These are phyloP conservation scores for Tachysurus fulvidraco DNA, from an alignment of 2,113 vertebrate species.

Conservation along the genomic window DNA sequence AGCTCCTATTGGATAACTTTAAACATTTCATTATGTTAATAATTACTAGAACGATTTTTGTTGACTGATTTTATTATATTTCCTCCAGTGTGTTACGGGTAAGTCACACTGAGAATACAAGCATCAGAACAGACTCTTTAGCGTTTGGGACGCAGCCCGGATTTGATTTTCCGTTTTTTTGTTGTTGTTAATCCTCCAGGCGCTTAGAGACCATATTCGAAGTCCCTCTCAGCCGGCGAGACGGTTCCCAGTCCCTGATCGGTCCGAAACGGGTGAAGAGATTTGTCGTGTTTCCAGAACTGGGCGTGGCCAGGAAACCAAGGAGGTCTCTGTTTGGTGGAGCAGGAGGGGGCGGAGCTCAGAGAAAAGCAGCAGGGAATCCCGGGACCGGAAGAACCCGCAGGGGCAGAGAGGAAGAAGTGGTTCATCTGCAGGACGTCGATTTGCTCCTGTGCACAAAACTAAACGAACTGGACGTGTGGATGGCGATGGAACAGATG, in stretches of 20 bases:
- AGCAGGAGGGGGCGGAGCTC: slow-evolving; percentile 32
- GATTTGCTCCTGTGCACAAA: slow-evolving; percentile 77
- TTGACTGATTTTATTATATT: not conserved
- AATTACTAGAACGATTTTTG: too few relatives aligned
- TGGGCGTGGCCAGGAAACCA: slow-evolving; percentile 75
- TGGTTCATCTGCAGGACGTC: slow-evolving; percentile 68
- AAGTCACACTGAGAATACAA: too few relatives aligned
- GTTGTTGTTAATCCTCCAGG: slow-evolving; percentile 51
- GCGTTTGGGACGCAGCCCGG: too few relatives aligned
- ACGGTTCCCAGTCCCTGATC: slow-evolving; percentile 78
- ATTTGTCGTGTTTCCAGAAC: slow-evolving; percentile 79
- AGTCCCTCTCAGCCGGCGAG: slow-evolving; percentile 76
- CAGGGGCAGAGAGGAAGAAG: slow-evolving; percentile 56
- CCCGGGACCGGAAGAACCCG: slow-evolving; percentile 62
- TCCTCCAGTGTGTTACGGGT: too few relatives aligned
- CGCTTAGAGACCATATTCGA: slow-evolving; percentile 91
- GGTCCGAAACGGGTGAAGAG: slow-evolving; percentile 81
- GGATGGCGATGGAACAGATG: slow-evolving; percentile 61
- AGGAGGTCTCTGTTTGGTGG: slow-evolving; percentile 68
- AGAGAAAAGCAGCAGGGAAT: slow-evolving; percentile 46
- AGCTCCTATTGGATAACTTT: too few relatives aligned
- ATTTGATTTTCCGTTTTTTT: too few relatives aligned
- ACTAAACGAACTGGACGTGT: slow-evolving; percentile 68
- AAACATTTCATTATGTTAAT: too few relatives aligned
- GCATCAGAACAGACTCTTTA: too few relatives aligned